A percentile compares a stretch with the other conserved stretches of the same genome.
phyloP scores from a whole-genome alignment of 2,797 vertebrate species.

The Lepidocolaptes lacrymiger region DNA sequence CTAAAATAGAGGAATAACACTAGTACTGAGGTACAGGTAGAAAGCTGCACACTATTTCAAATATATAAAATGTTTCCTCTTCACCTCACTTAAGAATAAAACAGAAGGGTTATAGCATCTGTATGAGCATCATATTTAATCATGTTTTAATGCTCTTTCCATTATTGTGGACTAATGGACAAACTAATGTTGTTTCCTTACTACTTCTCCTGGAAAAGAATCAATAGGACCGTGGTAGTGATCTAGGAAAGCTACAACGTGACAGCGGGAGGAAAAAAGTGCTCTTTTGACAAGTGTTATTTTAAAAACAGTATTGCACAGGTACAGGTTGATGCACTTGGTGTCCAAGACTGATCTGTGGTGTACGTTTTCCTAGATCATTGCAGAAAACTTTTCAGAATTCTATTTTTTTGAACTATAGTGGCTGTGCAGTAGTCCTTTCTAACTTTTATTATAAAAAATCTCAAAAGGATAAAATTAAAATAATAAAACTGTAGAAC shows the following conservation, averaged over 20 bases:
- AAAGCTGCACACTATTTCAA: neutral
- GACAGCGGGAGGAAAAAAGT: rapidly evolving
- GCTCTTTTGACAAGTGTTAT: neutral
- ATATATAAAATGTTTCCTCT: neutral
- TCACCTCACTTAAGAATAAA: neutral
- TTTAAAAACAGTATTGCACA: neutral
- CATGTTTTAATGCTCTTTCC: neutral
- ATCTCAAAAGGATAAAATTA: neutral
- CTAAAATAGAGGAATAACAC: neutral
- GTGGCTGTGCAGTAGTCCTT: neutral
- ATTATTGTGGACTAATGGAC: neutral
- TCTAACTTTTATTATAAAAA: neutral
- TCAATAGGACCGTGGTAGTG: too few relatives aligned
- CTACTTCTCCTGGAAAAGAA: neutral
- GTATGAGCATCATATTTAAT: neutral
- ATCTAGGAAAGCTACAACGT: neutral
- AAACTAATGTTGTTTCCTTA: neutral
- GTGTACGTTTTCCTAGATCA: neutral
- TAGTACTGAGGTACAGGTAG: neutral
- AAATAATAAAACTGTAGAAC: neutral
- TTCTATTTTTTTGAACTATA: neutral
- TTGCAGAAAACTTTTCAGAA: neutral
- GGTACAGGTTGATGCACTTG: neutral
- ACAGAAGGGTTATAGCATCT: neutral
- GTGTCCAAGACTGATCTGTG: neutral